Conservation (phyloP, 1,140 invertebrate species). For the Charaxes varanes region DNA sequence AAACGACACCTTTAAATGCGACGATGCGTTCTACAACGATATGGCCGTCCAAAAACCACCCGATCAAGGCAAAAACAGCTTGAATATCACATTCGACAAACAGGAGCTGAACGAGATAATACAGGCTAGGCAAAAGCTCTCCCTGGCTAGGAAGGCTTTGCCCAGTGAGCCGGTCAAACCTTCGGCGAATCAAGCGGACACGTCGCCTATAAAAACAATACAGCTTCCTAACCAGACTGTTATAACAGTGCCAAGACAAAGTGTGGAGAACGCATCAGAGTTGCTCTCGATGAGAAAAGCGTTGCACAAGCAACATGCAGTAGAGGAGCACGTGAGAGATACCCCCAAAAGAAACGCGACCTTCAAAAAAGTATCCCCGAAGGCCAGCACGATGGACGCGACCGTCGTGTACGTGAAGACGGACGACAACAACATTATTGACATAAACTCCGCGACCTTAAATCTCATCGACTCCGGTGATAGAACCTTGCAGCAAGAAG, state of each 20-base stretch:
- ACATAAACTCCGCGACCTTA: conserved; percentile 62
- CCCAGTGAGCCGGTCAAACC: conserved; percentile 47
- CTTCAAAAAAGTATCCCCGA: conserved; percentile 60
- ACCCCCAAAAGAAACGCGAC: conserved; percentile 64
- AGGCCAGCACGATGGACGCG: conserved; percentile 39
- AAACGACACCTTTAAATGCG: conserved; percentile 49
- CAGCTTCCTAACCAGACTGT: conserved; percentile 58
- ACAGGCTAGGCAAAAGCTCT: conserved; percentile 60
- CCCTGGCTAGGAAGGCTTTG: conserved; percentile 52
- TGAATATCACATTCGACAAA: conserved; percentile 64
- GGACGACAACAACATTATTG: conserved; percentile 56
- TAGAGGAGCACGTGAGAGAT: conserved; percentile 42
- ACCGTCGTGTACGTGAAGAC: conserved; percentile 54
- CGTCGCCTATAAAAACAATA: conserved; percentile 49
- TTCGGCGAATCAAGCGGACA: conserved; percentile 30
- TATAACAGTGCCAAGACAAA: conserved; percentile 56
- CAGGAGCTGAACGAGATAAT: conserved; percentile 67
- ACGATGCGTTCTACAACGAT: conserved; percentile 62
- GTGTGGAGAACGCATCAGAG: conserved; percentile 60
- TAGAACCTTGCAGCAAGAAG: conserved; percentile 40
- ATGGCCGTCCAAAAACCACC: conserved; percentile 41
- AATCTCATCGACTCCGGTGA: conserved; percentile 53
- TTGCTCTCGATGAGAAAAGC: conserved; percentile 51
- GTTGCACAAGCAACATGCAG: conserved; percentile 34
- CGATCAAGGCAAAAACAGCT: conserved; percentile 47